Percentiles rank a stretch among this genome's conserved stretches.
Evolutionary conservation across 2,888 invertebrate genomes (phyloP).

Genomic region (Cosmia pyralina): DNA sequence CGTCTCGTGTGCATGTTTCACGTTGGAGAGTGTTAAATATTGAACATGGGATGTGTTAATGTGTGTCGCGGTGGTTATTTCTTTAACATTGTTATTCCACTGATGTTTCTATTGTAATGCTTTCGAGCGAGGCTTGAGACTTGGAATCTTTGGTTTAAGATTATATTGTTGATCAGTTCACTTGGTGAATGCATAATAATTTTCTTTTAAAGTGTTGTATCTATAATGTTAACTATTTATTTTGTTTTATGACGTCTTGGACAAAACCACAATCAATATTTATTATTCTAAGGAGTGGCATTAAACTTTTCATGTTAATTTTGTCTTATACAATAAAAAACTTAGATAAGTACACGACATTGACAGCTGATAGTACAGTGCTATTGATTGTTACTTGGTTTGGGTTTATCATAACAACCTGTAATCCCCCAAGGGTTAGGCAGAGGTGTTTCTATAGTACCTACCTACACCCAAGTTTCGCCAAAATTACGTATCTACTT

Average conservation of each 20-base stretch:
- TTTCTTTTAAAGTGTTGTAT: conserved; percentile 25
- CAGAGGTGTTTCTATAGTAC: too few species aligned
- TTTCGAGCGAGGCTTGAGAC: conserved; percentile 53
- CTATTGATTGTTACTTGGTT: not conserved
- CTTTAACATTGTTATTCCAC: conserved; percentile 64
- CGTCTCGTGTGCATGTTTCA: conserved; percentile 71
- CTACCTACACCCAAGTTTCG: too few species aligned
- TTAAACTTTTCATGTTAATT: too few species aligned
- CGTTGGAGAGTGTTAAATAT: conserved; percentile 73
- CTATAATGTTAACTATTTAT: conserved; percentile 4
- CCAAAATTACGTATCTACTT: too few species aligned
- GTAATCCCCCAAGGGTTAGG: too few species aligned
- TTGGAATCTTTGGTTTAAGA: conserved; percentile 61
- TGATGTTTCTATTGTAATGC: conserved; percentile 66
- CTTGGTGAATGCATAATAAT: conserved; percentile 56
- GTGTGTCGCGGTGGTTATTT: conserved; percentile 67
- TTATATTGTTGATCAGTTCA: conserved; percentile 58
- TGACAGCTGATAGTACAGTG: not conserved
- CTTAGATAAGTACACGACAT: too few species aligned
- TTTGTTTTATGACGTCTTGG: not conserved
- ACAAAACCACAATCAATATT: not conserved
- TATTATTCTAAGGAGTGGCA: not conserved
- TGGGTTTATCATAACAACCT: too few species aligned
- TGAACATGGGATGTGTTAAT: conserved; percentile 77
- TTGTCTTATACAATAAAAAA: not conserved